Evolutionary conservation across 2,797 vertebrate species (phyloP).

Genomic region (Trachurus trachurus): DNA sequence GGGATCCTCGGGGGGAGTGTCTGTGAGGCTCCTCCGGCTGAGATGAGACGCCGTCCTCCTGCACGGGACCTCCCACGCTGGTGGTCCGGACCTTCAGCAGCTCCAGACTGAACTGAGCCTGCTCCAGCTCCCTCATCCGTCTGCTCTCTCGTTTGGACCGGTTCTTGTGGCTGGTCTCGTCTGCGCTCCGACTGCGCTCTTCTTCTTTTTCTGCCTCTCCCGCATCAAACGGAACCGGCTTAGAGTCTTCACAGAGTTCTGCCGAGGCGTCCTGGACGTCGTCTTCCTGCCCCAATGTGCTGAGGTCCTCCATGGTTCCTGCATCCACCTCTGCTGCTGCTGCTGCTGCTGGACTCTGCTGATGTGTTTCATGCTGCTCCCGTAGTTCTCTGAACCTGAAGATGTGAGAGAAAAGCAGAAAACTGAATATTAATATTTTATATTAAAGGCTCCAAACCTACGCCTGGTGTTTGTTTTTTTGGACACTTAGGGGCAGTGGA

Average conservation of each 20-base stretch:
- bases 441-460: too few species aligned
- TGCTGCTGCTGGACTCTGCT: conserved; percentile 32
- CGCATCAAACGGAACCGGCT: neutral
- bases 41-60: conserved; percentile 59
- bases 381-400: conserved; percentile 88
- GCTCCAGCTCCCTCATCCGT: conserved; percentile 96
- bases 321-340: conserved; percentile 46
- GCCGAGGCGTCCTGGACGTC: neutral
- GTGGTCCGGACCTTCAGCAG: conserved; percentile 93
- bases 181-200: conserved; percentile 49
- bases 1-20: conserved; percentile 55
- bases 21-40: conserved; percentile 47
- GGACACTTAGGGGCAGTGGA: neutral
- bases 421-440: neutral
- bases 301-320: conserved; percentile 44
- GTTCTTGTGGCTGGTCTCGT: conserved; percentile 86
- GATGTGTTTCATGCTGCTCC: conserved; percentile 79
- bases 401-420: conserved; percentile 9
- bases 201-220: conserved; percentile 58
- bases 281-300: conserved; percentile 18
- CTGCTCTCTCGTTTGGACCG: conserved; percentile 95
- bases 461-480: neutral
- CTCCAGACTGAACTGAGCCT: conserved; percentile 95
- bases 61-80: conserved; percentile 65
- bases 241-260: conserved; percentile 37